These are phyloP conservation scores for Aptenodytes forsteri DNA, from an alignment of 2,113 vertebrate species.

Conservation along the genomic window DNA sequence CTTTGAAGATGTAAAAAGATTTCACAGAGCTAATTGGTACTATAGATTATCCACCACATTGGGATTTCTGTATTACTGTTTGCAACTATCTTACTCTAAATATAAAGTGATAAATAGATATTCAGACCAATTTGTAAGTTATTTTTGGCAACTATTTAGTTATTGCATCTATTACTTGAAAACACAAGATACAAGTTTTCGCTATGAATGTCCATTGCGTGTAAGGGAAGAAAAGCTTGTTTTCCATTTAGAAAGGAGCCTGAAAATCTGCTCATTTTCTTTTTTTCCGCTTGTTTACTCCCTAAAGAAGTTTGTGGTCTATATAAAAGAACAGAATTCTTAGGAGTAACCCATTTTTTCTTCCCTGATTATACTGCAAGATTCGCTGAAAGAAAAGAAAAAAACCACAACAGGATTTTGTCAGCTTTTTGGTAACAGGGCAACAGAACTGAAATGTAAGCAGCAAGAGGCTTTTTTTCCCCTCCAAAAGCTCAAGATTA, in stretches of 20 bases:
- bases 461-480: background rate
- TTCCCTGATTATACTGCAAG: background rate
- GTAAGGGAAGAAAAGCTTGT: background rate
- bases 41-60: background rate
- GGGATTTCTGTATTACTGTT: background rate
- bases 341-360: background rate
- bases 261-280: background rate
- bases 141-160: background rate
- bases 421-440: background rate
- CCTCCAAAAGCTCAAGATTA: background rate
- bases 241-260: background rate
- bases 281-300: background rate
- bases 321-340: background rate
- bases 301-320: background rate
- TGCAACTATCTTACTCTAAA: background rate
- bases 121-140: background rate
- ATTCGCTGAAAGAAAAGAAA: background rate
- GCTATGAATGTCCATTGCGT: background rate
- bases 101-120: background rate
- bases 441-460: background rate
- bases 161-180: background rate
- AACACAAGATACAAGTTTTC: background rate
- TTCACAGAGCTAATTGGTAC: background rate
- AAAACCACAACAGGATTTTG: background rate
- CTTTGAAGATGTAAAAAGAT: background rate